phyloP scores from a whole-genome alignment of 2,797 vertebrate genomes.

The Stomatorhinus walkeri region DNA sequence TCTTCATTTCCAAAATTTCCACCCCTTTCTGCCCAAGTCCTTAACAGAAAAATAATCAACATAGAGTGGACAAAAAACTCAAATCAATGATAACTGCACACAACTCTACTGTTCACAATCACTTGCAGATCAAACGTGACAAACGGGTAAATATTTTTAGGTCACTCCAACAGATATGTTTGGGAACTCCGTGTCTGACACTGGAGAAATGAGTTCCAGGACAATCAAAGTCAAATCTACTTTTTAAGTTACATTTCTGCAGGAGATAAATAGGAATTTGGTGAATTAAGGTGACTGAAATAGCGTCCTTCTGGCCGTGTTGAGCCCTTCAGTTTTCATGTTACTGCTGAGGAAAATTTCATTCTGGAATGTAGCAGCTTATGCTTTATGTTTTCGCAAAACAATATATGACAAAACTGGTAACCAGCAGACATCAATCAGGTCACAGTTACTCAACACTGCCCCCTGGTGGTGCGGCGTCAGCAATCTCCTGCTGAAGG shows the following conservation, averaged over 20 bases:
- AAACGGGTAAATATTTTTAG: not conserved
- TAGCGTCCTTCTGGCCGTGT: not conserved
- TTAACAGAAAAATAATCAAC: not conserved
- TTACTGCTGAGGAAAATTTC: not conserved
- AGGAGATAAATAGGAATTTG: not conserved
- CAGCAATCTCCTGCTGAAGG: not conserved
- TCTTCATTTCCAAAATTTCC: not conserved
- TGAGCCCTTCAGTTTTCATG: not conserved
- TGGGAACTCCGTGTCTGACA: not conserved
- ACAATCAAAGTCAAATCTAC: not conserved
- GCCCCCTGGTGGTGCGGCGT: not conserved
- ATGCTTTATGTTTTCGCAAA: not conserved
- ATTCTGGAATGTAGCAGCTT: not conserved
- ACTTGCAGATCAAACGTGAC: slow-evolving; percentile 9
- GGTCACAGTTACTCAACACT: not conserved
- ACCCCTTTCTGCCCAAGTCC: not conserved
- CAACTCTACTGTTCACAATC: not conserved
- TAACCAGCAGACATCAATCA: not conserved
- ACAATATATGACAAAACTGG: not conserved
- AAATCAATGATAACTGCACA: not conserved
- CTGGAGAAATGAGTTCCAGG: not conserved
- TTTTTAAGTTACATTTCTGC: not conserved
- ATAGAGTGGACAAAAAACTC: not conserved
- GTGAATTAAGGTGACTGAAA: not conserved
- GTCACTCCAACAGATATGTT: not conserved